These are phyloP conservation scores for Rhadinocentrus ornatus DNA, from an alignment of 2,797 vertebrate genomes.

Conservation along the genomic window DNA sequence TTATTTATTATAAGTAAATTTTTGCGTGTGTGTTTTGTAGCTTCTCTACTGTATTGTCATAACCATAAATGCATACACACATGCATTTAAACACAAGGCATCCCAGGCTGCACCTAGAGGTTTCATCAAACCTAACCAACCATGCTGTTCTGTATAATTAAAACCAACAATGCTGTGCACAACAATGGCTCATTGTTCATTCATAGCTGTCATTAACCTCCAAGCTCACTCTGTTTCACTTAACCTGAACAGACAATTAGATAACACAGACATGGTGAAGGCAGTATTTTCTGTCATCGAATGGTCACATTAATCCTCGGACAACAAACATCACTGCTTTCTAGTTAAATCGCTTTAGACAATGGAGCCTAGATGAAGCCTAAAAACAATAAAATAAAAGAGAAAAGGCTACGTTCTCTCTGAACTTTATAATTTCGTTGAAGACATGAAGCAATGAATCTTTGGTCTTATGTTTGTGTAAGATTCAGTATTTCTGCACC, in stretches of 20 bases:
- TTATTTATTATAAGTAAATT: not conserved
- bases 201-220: conserved; percentile 62
- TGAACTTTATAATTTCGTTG: not conserved
- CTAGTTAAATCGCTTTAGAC: conserved; percentile 2
- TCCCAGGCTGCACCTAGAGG: conserved; percentile 55
- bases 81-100: not conserved
- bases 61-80: conserved; percentile 22
- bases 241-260: conserved; percentile 33
- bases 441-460: not conserved
- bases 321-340: not conserved
- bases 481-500: not conserved
- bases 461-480: not conserved
- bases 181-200: conserved; percentile 56
- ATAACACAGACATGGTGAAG: conserved; percentile 32
- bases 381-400: not conserved
- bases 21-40: not conserved
- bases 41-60: conserved; percentile 22
- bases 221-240: conserved; percentile 29
- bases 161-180: conserved; percentile 43
- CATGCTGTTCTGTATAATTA: conserved; percentile 54
- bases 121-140: conserved; percentile 44
- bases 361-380: too few relatives aligned
- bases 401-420: not conserved
- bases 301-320: conserved; percentile 5
- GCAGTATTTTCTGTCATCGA: conserved; percentile 17